Evolutionary conservation across 2,888 invertebrate genomes (phyloP).

Genomic region (Alviniconcha strummeri): DNA sequence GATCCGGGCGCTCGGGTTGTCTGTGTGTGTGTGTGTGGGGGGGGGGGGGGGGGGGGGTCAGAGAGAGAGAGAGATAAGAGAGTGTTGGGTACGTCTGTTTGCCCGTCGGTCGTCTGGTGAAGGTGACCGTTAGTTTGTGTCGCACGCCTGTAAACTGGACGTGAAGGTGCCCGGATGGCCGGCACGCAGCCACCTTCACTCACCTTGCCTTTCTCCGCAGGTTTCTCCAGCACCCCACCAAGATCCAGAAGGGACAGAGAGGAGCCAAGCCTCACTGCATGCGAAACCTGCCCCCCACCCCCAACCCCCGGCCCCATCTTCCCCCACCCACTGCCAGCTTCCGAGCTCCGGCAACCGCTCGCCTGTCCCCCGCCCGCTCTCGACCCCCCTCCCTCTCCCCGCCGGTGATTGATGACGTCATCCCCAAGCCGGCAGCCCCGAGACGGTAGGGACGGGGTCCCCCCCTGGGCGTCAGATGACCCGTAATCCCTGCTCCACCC

Average conservation of each 20-base stretch:
- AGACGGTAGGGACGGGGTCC: no score
- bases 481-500: not conserved
- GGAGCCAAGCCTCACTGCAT: constrained; percentile 63
- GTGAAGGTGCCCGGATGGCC: no score
- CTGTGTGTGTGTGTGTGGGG: not conserved
- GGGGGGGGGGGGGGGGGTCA: no score
- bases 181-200: no score
- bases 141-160: no score
- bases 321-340: not conserved
- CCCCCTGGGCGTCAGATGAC: not conserved
- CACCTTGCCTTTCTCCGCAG: constrained; percentile 74
- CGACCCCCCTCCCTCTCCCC: not conserved
- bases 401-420: not conserved
- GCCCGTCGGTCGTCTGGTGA: no score
- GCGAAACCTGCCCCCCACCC: constrained; percentile 7
- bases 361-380: constrained; percentile 11
- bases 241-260: constrained; percentile 87
- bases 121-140: no score
- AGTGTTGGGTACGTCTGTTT: no score
- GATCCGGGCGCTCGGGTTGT: not conserved
- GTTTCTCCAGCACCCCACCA: constrained; percentile 93
- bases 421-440: not conserved
- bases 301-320: not conserved
- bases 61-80: not conserved
- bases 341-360: constrained; percentile 2